These are phyloP conservation scores for Lynx canadensis DNA, from an alignment of 2,113 vertebrate genomes.

Conservation along the genomic window DNA sequence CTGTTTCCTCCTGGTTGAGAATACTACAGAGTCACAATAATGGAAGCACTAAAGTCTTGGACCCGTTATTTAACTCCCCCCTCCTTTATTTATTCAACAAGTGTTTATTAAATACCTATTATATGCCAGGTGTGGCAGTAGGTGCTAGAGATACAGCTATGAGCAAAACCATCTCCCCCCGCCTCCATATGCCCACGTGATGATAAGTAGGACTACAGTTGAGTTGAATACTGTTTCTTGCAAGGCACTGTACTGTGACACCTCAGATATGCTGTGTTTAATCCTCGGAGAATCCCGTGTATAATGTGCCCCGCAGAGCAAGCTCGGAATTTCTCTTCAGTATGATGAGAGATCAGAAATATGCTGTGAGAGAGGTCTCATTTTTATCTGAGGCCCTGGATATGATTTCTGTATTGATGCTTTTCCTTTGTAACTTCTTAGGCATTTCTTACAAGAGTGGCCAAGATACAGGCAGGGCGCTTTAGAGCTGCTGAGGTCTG, in stretches of 20 bases:
- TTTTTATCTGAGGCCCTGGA: neutral
- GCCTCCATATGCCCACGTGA: neutral
- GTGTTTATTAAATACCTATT: neutral
- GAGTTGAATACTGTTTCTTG: neutral
- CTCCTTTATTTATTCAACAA: neutral
- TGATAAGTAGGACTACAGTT: neutral
- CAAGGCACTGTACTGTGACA: neutral
- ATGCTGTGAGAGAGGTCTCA: neutral
- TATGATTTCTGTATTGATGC: neutral
- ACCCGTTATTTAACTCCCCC: neutral
- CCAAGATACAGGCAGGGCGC: constrained; percentile 94
- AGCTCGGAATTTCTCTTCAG: neutral
- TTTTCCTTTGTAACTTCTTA: constrained; percentile 70
- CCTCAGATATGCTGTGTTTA: neutral
- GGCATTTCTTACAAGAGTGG: constrained; percentile 96
- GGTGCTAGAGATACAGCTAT: neutral
- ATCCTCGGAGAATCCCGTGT: neutral
- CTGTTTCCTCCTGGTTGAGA: neutral
- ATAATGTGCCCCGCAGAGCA: neutral
- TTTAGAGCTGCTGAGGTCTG: constrained; percentile 93
- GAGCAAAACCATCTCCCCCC: neutral
- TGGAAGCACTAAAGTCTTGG: neutral
- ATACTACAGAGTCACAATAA: neutral
- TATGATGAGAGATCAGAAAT: neutral
- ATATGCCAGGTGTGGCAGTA: neutral